Base-by-base conservation (phyloP, 1,140 invertebrate genomes). In the Drosophila pallidifrons region DNA sequence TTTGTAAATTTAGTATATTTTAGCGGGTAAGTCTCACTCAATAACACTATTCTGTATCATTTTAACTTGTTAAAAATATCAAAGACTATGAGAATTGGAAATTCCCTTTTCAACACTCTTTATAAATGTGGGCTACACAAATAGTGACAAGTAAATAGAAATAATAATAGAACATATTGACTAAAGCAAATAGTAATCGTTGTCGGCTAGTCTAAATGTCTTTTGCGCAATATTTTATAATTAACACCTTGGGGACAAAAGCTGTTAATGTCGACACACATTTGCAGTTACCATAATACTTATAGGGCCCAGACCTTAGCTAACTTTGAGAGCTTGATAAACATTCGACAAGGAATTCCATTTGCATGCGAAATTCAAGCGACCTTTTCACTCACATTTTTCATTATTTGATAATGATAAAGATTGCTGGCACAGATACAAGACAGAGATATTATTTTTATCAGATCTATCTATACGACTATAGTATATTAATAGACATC, bases 191-290 rank as follows among this genome's bases (percentile, higher is more conserved):
- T 54, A 59, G 68, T 75, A 70, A 69, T 69, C 59, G 64, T 15
- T 54, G 66, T 52, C 3, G 45, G 45, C 51, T 5, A 25, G 32
- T 69, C 30, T 47, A 35, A 74, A 69, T 73, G 47, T 66, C 70
- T 73, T 74, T 58, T 30, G 70, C 55, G 55, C 55, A 52, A 81
- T 79, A 41, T 52, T 52, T 86, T 82, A 38, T 82, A 87, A 86
- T 88, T 86, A 77, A 54, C 65, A 66, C 61, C 57, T 60, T 49
- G 41, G 52, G 61, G 64, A 59, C 35, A 20, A 52, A 52, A 51
- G 49, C 51, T 35, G 57, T 67, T 57, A 70, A 55, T 16, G 3
- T 28, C 35, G 43, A 47, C 43, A 67, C 46, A 66, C 55, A 25
- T 25, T 52, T 32, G 43, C 58, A 35, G 60, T 41, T 52, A 55